phyloP scores from a whole-genome alignment of 2,113 vertebrate genomes.

The Amphiprion ocellaris region DNA sequence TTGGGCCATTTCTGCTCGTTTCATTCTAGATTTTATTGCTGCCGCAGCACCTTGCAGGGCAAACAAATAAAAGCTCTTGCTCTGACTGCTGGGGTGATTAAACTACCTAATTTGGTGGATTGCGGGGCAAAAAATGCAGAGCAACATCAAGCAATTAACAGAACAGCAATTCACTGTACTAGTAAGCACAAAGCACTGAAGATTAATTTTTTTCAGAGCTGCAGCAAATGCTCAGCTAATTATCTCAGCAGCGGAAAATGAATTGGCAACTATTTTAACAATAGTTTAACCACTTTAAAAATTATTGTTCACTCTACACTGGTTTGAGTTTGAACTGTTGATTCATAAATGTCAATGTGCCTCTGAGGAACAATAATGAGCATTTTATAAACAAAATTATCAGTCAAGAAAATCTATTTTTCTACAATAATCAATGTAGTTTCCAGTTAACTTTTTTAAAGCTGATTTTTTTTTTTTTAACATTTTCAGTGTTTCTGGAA shows the following conservation, averaged over 20 bases:
- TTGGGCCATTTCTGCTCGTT: slow-evolving; percentile 14
- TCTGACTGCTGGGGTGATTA: slow-evolving; percentile 10
- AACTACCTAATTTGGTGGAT: neutral
- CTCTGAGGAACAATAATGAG: too few relatives aligned
- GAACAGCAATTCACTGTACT: neutral
- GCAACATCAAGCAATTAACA: slow-evolving; percentile 9
- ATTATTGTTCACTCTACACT: too few relatives aligned
- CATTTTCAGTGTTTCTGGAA: neutral
- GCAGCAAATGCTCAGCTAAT: neutral
- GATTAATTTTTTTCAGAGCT: neutral
- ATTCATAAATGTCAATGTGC: too few relatives aligned
- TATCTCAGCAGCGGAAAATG: neutral
- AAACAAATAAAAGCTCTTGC: slow-evolving; percentile 10
- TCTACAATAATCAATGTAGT: too few relatives aligned
- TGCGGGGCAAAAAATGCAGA: neutral
- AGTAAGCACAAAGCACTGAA: neutral
- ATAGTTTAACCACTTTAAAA: neutral
- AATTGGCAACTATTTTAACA: neutral
- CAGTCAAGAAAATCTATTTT: too few relatives aligned
- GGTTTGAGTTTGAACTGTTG: too few relatives aligned
- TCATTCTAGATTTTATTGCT: slow-evolving; percentile 14
- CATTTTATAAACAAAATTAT: too few relatives aligned
- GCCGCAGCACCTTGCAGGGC: slow-evolving; percentile 10
- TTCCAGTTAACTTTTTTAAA: too few relatives aligned
- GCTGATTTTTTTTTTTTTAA: neutral